These are phyloP conservation scores for Chesias legatella DNA, from an alignment of 2,888 invertebrate species.

Conservation along the genomic window DNA sequence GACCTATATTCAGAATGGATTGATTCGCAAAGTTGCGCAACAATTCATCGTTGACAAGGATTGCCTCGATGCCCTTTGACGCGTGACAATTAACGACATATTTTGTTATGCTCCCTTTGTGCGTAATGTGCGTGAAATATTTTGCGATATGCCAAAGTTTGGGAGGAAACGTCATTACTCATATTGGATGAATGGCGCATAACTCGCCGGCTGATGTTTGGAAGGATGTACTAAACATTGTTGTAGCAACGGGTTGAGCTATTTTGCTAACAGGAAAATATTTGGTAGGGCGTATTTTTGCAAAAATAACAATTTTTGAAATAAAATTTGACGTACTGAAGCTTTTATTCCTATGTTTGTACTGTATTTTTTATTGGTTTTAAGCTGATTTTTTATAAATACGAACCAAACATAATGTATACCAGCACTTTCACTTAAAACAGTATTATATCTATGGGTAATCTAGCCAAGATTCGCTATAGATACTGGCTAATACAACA, in stretches of 20 bases:
- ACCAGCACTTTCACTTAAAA: no score
- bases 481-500: no score
- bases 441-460: no score
- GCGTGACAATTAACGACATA: slow-evolving; percentile 30
- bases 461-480: no score
- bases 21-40: slow-evolving; percentile 40
- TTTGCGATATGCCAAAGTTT: slow-evolving; percentile 34
- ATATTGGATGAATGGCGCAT: slow-evolving; percentile 14
- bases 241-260: slow-evolving; percentile 3
- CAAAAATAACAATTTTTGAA: no score
- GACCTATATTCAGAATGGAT: slow-evolving; percentile 37
- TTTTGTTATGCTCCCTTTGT: slow-evolving; percentile 26
- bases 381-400: no score
- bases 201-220: slow-evolving; percentile 6
- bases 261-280: slow-evolving; percentile 9
- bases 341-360: no score
- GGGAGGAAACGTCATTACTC: slow-evolving; percentile 15
- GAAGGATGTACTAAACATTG: background rate
- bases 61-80: slow-evolving; percentile 32
- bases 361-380: no score
- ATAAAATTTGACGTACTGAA: no score
- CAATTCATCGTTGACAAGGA: slow-evolving; percentile 33
- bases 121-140: slow-evolving; percentile 30
- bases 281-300: slow-evolving; percentile 6
- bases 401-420: no score